phyloP scores from a whole-genome alignment of 1,140 invertebrate genomes.

The Plodia interpunctella region DNA sequence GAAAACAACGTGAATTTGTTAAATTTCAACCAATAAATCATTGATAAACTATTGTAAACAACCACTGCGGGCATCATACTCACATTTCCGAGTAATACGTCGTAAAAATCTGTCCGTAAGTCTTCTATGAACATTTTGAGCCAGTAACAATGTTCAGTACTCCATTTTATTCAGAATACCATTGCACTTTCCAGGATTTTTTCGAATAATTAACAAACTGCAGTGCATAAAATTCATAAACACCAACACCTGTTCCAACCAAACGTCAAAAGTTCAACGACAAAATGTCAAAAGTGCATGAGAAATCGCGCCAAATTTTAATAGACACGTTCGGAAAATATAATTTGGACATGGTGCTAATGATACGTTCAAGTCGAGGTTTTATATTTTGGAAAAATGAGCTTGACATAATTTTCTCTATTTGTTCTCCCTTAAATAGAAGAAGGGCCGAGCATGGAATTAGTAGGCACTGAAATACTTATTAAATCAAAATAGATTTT shows the following conservation, averaged over 20 bases:
- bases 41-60: slow-evolving; percentile 9
- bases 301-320: slow-evolving; percentile 3
- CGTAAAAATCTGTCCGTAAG: slow-evolving; percentile 89
- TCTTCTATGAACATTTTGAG: slow-evolving; percentile 85
- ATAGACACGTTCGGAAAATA: not conserved
- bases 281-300: slow-evolving; percentile 2
- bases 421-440: too few relatives aligned
- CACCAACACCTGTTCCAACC: not conserved
- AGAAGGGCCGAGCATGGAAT: too few relatives aligned
- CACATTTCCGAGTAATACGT: slow-evolving; percentile 83
- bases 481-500: too few relatives aligned
- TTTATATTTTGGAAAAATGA: too few relatives aligned
- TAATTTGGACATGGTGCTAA: not conserved
- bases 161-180: not conserved
- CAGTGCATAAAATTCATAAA: not conserved
- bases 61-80: slow-evolving; percentile 42
- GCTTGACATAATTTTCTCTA: too few relatives aligned
- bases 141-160: slow-evolving; percentile 13
- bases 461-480: too few relatives aligned
- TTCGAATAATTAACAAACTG: not conserved
- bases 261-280: slow-evolving; percentile 1
- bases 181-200: not conserved
- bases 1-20: slow-evolving; percentile 22
- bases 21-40: not conserved
- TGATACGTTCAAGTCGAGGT: too few relatives aligned